Conservation (phyloP, 2,888 invertebrate species). For the Ennomos erosarius region DNA sequence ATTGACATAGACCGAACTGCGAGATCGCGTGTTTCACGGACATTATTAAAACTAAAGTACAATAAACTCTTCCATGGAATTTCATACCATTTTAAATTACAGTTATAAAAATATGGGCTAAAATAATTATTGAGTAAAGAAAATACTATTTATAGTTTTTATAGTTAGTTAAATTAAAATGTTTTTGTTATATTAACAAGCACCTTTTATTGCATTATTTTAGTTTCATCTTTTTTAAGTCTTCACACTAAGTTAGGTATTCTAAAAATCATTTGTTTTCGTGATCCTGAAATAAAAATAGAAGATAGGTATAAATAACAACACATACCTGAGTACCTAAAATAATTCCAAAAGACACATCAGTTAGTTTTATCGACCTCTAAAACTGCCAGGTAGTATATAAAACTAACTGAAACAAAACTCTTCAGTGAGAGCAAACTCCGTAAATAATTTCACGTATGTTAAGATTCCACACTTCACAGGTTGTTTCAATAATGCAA, state of each 20-base stretch:
- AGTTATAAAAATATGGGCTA: conserved; percentile 21
- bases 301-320: too few species aligned
- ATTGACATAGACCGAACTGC: conserved; percentile 54
- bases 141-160: too few species aligned
- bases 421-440: conserved; percentile 38
- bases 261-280: too few species aligned
- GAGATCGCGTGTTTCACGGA: conserved; percentile 61
- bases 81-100: conserved; percentile 44
- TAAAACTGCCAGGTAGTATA: conserved; percentile 22
- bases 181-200: too few species aligned
- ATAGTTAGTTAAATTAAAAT: too few species aligned
- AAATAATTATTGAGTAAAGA: too few species aligned
- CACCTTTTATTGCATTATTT: too few species aligned
- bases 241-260: too few species aligned
- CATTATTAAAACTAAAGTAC: conserved; percentile 51
- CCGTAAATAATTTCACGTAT: conserved; percentile 59
- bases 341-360: not conserved
- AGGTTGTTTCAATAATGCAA: conserved; percentile 73
- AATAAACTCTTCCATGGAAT: conserved; percentile 54
- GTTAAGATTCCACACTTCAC: conserved; percentile 64
- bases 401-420: conserved; percentile 9
- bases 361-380: conserved; percentile 1
- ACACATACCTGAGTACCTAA: too few species aligned
- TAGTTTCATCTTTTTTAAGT: too few species aligned
- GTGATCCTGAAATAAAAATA: too few species aligned